A percentile compares a stretch with the other conserved stretches of the same genome.
Conservation (phyloP, 2,888 invertebrate species). For the Dyspetes luteomarginatus region DNA sequence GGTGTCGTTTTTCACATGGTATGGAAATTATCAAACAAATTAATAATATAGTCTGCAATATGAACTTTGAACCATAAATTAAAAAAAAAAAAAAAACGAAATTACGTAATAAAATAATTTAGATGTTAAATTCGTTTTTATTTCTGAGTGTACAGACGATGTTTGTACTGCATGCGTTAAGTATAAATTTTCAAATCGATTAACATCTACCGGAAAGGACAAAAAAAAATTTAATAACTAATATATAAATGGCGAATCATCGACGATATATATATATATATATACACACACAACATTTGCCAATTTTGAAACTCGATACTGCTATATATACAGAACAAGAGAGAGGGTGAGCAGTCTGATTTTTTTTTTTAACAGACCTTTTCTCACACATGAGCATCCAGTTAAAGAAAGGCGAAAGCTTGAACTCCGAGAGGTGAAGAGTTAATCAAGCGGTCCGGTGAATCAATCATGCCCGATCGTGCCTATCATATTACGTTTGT, state of each 20-base stretch:
- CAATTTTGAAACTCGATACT: conserved; percentile 51
- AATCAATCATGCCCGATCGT: conserved; percentile 74
- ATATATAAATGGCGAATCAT: conserved; percentile 12
- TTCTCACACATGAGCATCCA: not conserved
- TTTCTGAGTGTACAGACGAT: too few species aligned
- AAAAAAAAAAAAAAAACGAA: too few species aligned
- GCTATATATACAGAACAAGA: not conserved
- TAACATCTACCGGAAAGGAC: conserved; percentile 56
- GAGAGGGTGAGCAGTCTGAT: conserved; percentile 6
- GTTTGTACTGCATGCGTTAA: not conserved
- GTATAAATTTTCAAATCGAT: conserved; percentile 34
- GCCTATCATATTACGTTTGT: conserved; percentile 65
- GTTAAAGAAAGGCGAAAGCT: conserved; percentile 56
- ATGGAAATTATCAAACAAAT: too few species aligned
- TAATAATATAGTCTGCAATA: too few species aligned
- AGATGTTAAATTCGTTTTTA: too few species aligned
- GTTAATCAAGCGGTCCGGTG: conserved; percentile 74
- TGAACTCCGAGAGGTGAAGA: conserved; percentile 70
- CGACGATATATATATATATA: conserved; percentile 11
- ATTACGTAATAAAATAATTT: too few species aligned
- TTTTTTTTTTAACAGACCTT: conserved; percentile 21
- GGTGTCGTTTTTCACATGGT: too few species aligned
- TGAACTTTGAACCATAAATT: too few species aligned
- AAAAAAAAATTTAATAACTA: conserved; percentile 17
- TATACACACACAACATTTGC: conserved; percentile 40